phyloP scores from a whole-genome alignment of 2,113 vertebrate genomes.

The Mellivora capensis region DNA sequence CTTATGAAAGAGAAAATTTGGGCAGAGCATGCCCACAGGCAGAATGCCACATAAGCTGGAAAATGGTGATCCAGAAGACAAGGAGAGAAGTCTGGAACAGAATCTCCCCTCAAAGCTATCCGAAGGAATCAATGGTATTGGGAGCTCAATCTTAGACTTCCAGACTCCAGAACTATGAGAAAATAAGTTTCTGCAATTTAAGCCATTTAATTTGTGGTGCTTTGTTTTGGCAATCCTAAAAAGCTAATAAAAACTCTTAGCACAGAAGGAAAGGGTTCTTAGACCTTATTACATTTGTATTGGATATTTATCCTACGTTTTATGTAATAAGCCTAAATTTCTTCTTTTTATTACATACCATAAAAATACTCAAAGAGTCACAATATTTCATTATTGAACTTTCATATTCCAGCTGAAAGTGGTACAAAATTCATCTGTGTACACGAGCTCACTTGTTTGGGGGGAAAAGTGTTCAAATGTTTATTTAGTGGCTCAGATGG shows the following conservation, averaged over 20 bases:
- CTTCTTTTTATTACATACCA: neutral
- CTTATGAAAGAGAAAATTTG: neutral
- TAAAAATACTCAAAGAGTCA: neutral
- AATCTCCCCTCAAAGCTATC: neutral
- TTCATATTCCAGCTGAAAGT: neutral
- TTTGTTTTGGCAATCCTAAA: neutral
- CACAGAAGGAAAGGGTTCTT: neutral
- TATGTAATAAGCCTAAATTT: neutral
- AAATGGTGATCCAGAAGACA: neutral
- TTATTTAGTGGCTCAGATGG: neutral
- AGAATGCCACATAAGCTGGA: neutral
- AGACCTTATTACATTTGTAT: neutral
- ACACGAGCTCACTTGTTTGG: neutral
- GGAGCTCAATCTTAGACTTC: neutral
- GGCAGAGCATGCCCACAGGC: neutral
- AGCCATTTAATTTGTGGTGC: neutral
- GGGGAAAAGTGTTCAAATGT: neutral
- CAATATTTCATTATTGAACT: neutral
- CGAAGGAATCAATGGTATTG: neutral
- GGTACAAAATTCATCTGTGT: neutral
- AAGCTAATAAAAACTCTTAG: neutral
- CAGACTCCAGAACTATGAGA: neutral
- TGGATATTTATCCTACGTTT: neutral
- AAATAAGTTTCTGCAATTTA: neutral
- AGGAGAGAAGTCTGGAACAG: neutral